Conservation (phyloP, 2,113 vertebrate species). For the Pithys albifrons region DNA sequence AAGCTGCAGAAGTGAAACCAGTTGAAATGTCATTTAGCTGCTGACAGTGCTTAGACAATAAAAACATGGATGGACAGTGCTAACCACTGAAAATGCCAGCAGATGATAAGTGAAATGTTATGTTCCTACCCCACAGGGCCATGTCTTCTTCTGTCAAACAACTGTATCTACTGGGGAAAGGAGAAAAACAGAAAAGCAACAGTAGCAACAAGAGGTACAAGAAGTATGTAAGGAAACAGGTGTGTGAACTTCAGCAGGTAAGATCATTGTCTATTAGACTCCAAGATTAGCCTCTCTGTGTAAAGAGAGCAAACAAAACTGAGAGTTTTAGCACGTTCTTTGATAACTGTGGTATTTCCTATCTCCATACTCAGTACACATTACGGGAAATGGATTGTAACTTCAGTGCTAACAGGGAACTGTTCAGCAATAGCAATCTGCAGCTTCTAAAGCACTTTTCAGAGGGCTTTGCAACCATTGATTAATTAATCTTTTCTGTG, state of each 20-base stretch:
- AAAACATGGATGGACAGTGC: not conserved
- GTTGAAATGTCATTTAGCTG: not conserved
- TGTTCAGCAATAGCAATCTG: not conserved
- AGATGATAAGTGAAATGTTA: not conserved
- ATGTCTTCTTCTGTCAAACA: not conserved
- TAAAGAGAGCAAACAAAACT: not conserved
- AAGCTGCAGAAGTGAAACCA: not conserved
- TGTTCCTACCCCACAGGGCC: not conserved
- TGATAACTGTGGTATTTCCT: not conserved
- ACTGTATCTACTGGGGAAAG: not conserved
- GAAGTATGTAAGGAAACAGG: not conserved
- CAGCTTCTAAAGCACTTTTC: not conserved
- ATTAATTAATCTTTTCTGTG: constrained; percentile 15
- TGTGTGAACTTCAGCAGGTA: not conserved
- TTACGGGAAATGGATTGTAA: not conserved
- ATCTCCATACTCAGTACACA: not conserved
- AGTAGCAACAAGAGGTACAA: not conserved
- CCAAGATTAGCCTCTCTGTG: not conserved
- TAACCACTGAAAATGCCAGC: not conserved
- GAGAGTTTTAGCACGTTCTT: not conserved
- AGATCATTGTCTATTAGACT: not conserved
- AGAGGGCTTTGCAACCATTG: not conserved
- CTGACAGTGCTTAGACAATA: not conserved
- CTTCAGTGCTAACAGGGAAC: not conserved
- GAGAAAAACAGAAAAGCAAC: not conserved